Percentiles rank a stretch among this genome's conserved stretches.
Conservation (phyloP, 2,888 invertebrate genomes). For the Hipparchia semele region DNA sequence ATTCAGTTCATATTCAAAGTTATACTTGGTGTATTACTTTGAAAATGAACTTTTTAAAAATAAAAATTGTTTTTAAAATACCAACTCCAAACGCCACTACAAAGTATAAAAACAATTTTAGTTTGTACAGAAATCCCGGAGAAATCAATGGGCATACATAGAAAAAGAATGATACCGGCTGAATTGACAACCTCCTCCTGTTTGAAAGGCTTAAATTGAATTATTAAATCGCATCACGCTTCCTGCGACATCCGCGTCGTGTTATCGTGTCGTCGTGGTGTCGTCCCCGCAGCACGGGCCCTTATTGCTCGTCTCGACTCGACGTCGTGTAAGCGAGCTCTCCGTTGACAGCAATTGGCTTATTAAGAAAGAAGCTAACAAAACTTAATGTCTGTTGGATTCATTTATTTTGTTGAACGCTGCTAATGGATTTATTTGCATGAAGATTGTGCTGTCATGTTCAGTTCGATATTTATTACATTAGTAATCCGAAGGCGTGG, state of each 20-base stretch:
- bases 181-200: no score
- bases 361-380: conserved; percentile 66
- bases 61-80: no score
- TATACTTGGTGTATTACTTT: no score
- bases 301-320: conserved; percentile 22
- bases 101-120: no score
- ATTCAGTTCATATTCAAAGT: no score
- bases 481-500: neutral
- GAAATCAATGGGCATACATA: no score
- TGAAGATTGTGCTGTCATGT: conserved; percentile 28
- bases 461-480: conserved; percentile 15
- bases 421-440: conserved; percentile 32
- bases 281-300: neutral
- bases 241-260: neutral
- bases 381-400: conserved; percentile 54
- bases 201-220: no score
- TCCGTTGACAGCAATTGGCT: conserved; percentile 69
- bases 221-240: no score
- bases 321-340: conserved; percentile 61
- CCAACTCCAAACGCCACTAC: no score
- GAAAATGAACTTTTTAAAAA: no score
- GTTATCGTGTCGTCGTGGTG: neutral
- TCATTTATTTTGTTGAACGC: conserved; percentile 36
- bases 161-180: no score
- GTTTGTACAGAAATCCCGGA: no score